A percentile compares a stretch with the other conserved stretches of the same genome.
Evolutionary conservation across 2,888 invertebrate genomes (phyloP).

Genomic region (Adineta ricciae): DNA sequence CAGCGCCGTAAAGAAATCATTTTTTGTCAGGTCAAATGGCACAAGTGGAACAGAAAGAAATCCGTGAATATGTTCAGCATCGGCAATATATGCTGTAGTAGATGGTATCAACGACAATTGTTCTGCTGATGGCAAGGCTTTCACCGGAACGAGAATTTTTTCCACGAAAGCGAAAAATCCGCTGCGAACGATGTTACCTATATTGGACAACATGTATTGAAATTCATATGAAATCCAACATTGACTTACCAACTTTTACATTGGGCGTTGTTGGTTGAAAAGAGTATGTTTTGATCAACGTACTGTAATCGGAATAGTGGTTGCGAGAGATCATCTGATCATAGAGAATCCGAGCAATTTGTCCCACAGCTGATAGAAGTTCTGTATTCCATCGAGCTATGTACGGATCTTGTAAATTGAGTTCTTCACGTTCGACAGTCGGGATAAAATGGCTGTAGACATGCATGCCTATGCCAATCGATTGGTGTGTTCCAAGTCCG

Average conservation of each 20-base stretch:
- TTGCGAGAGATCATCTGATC: background rate
- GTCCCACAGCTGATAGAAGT: background rate
- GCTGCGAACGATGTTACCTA: background rate
- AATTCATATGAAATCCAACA: too few species aligned
- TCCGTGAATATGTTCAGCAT: background rate
- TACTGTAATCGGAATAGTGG: background rate
- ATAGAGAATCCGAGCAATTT: background rate
- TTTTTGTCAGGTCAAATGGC: background rate
- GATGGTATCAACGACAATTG: background rate
- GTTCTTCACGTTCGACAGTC: background rate
- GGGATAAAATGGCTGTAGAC: background rate
- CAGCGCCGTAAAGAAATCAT: background rate
- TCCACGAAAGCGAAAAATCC: background rate
- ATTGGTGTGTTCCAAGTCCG: background rate
- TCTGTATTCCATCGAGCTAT: background rate
- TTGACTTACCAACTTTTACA: background rate
- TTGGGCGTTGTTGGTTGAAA: background rate
- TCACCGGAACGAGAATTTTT: background rate
- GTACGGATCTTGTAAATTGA: constrained; percentile 7
- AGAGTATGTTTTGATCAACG: background rate
- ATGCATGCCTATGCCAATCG: background rate
- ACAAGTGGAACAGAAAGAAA: background rate
- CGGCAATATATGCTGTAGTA: background rate
- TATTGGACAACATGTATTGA: background rate
- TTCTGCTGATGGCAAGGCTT: background rate